Evolutionary conservation across 2,888 invertebrate species (phyloP), one percentile per base, ranked within the genome.

Genomic region (Drosophila dives): DNA sequence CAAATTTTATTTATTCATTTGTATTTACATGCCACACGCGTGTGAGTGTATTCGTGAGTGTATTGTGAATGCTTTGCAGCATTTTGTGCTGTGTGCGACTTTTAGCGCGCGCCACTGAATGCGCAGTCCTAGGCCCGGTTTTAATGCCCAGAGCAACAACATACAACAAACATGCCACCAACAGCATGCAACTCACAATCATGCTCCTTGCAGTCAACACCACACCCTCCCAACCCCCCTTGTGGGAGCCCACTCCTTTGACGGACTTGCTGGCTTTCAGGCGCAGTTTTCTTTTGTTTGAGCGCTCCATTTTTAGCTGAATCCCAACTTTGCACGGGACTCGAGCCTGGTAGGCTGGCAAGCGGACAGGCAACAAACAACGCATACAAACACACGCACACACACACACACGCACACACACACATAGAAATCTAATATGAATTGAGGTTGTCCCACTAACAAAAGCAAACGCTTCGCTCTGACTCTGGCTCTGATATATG

Each of bases 371-470:
- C 74, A 81, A 73, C 82, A 76, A 73, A 75, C 72, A 81, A 77
- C 71, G 54, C 20, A n/a, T 23, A 38, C 63, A 62, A 51, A 67
- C 69, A 64, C 59, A 61, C 53, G 56, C 60, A 53, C 72, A 54
- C 20, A 53, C 53, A 64, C 59, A 40, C 32, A 38, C 50, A 51
- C 61, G 34, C 40, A 38, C 60, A 45, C 54, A 56, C 56, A 49
- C 55, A 45, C 42, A 62, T 62, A 33, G 64, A 75, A 86, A 91
- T 91, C 91, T 91, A 91, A 91, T 91, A 91, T 91, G 92, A 91
- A 91, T 91, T 91, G 91, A 91, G 91, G 91, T 91, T 91, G 91
- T 82, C 82, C 87, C 78, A 80, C 87, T 80, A 89, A 83, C 83
- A 90, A 86, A 87, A 77, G 87, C 84, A 89, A 89, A 89, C 72